Evolutionary conservation across 2,797 vertebrate genomes (phyloP).

Genomic region (Neopelma chrysocephalum): DNA sequence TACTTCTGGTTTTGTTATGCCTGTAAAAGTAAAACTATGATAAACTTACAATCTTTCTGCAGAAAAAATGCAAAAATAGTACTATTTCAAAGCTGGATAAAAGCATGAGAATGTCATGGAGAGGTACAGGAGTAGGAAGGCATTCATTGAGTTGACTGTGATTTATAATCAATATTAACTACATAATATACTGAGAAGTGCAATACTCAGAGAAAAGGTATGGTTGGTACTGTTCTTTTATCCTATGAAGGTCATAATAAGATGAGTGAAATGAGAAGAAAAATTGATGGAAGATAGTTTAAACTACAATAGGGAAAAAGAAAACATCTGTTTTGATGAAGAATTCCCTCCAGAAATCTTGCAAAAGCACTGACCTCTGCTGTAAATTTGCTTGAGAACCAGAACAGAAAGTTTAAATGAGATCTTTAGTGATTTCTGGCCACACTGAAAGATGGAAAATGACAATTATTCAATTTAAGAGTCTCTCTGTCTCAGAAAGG

Average conservation of each 20-base stretch:
- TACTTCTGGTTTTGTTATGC: neutral
- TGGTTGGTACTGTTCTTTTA: conserved; percentile 19
- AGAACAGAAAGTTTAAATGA: conserved; percentile 66
- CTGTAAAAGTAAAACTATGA: neutral
- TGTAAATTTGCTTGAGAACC: conserved; percentile 67
- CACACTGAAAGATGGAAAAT: conserved; percentile 62
- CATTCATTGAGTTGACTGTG: neutral
- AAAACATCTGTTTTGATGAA: neutral
- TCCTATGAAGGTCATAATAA: conserved; percentile 60
- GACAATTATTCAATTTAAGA: conserved; percentile 70
- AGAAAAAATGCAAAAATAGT: conserved; percentile 9
- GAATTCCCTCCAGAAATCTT: conserved; percentile 58
- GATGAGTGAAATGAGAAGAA: conserved; percentile 37
- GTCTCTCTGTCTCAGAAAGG: conserved; percentile 39
- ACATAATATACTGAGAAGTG: conserved; percentile 35
- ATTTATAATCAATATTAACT: conserved; percentile 71
- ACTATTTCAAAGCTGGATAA: neutral
- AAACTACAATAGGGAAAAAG: conserved; percentile 17
- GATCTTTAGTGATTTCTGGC: conserved; percentile 72
- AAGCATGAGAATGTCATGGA: neutral
- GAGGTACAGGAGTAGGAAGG: neutral
- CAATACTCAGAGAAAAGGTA: neutral
- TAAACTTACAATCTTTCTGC: neutral
- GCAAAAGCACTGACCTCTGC: conserved; percentile 40
- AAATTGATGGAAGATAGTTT: conserved; percentile 51